phyloP scores from a whole-genome alignment of 2,888 invertebrate species.

The Drosophila quasianomalipes region DNA sequence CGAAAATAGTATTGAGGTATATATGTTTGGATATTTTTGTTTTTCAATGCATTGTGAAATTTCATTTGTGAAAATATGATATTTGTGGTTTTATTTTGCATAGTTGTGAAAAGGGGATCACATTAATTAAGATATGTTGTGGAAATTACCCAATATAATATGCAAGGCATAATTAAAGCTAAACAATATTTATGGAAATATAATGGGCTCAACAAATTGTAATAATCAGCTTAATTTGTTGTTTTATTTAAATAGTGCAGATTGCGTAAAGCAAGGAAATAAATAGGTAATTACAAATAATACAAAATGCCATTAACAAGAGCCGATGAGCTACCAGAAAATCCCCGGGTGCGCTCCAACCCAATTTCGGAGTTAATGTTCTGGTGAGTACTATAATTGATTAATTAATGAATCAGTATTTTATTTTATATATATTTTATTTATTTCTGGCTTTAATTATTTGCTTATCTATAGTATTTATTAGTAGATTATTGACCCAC shows the following conservation, averaged over 20 bases:
- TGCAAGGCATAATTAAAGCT: background rate
- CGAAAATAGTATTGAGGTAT: background rate
- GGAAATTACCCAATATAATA: background rate
- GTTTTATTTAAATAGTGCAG: background rate
- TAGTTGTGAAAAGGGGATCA: background rate
- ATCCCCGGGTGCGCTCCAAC: slow-evolving; percentile 87
- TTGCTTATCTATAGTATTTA: background rate
- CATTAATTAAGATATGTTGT: background rate
- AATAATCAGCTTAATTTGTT: background rate
- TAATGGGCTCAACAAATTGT: background rate
- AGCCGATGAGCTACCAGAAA: slow-evolving; percentile 83
- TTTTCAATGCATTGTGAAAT: slow-evolving; percentile 4
- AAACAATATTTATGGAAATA: background rate
- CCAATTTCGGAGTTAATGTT: slow-evolving; percentile 88
- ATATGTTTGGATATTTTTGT: background rate
- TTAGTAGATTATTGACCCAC: background rate
- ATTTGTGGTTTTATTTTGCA: background rate
- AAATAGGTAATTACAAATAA: background rate
- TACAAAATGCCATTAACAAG: slow-evolving; percentile 82
- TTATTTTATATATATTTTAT: background rate
- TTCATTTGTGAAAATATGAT: background rate
- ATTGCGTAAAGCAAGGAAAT: background rate
- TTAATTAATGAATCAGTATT: slow-evolving; percentile 1
- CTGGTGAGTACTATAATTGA: slow-evolving; percentile 83
- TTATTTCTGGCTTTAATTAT: background rate